These are phyloP conservation scores for Trichonephila clavata DNA, from an alignment of 1,140 invertebrate genomes.

Conservation along the genomic window DNA sequence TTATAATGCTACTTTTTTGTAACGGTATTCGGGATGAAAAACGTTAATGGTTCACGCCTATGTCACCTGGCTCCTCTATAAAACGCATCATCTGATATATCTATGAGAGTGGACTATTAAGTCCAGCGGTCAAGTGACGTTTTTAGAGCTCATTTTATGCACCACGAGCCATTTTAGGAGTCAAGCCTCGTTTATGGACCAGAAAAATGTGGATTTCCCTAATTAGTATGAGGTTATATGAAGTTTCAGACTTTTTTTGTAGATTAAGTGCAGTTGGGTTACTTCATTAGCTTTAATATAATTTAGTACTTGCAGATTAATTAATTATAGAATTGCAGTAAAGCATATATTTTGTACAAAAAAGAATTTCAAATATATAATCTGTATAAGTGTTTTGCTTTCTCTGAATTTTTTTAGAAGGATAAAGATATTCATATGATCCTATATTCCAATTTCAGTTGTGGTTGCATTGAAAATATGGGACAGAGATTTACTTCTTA, in stretches of 20 bases:
- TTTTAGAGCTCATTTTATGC: background rate
- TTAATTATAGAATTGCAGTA: too few species aligned
- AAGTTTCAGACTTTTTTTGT: background rate
- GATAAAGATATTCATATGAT: too few species aligned
- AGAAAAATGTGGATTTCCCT: background rate
- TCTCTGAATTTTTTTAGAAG: too few species aligned
- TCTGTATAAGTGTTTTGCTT: too few species aligned
- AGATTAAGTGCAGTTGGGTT: too few species aligned
- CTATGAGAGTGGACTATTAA: background rate
- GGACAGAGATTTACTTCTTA: too few species aligned
- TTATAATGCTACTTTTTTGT: conserved; percentile 37
- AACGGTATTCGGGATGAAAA: background rate
- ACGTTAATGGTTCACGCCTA: background rate
- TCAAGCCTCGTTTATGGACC: background rate
- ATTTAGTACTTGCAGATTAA: too few species aligned
- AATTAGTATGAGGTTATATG: background rate
- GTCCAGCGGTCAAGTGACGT: background rate
- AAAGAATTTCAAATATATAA: too few species aligned
- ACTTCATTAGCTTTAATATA: too few species aligned
- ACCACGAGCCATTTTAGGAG: background rate
- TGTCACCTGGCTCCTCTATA: conserved; percentile 29
- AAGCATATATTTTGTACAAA: too few species aligned
- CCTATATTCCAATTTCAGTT: too few species aligned
- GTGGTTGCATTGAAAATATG: too few species aligned
- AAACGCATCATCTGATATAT: background rate